Conservation (phyloP, 2,888 invertebrate species). For the Macrophya alboannulata region DNA sequence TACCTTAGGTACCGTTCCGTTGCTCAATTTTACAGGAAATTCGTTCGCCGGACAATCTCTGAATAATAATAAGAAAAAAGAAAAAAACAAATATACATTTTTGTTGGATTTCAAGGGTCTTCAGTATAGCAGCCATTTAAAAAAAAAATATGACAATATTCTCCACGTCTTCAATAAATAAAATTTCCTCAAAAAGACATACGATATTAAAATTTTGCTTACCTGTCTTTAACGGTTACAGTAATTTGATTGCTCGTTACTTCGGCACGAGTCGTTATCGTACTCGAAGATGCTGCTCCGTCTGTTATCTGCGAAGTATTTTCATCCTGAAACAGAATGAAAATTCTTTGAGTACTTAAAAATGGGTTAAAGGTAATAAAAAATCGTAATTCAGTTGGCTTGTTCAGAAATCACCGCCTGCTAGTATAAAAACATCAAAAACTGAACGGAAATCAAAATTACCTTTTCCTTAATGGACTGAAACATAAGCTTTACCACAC, state of each 20-base stretch:
- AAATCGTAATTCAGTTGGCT: neutral
- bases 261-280: conserved; percentile 77
- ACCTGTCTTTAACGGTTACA: conserved; percentile 77
- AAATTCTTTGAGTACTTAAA: neutral
- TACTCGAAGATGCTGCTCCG: conserved; percentile 80
- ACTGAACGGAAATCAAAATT: neutral
- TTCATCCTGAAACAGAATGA: conserved; percentile 40
- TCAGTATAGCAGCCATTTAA: neutral
- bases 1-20: conserved; percentile 76
- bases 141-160: neutral
- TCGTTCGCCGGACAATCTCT: conserved; percentile 54
- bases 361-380: neutral
- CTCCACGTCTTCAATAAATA: neutral
- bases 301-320: conserved; percentile 73
- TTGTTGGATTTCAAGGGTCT: neutral
- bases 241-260: conserved; percentile 76
- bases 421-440: neutral
- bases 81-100: neutral
- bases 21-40: conserved; percentile 74
- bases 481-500: neutral
- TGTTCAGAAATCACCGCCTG: neutral
- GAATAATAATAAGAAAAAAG: neutral
- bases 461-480: neutral
- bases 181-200: neutral
- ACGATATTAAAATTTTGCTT: conserved; percentile 59